phyloP scores from a whole-genome alignment of 2,888 invertebrate species.

The Mimumesa dahlbomi region DNA sequence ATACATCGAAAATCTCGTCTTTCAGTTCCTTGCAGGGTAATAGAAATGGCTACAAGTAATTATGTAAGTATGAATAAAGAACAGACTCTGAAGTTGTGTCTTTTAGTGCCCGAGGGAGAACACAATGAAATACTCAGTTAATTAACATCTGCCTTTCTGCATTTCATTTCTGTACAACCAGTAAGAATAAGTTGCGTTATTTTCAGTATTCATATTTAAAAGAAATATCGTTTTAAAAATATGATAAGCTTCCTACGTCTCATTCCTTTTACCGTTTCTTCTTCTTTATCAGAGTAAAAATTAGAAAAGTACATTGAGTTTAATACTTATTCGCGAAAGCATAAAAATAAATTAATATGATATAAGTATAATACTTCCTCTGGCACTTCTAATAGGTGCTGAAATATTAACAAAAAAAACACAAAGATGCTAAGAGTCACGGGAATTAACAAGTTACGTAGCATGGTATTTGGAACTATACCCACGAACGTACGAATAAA shows the following conservation, averaged over 20 bases:
- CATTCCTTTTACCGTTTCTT: no score
- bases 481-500: conserved; percentile 15
- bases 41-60: conserved; percentile 26
- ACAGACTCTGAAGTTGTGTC: background rate
- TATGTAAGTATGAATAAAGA: conserved; percentile 18
- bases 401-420: conserved; percentile 12
- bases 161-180: background rate
- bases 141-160: background rate
- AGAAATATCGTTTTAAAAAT: no score
- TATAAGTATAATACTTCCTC: conserved; percentile 1
- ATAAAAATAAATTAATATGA: no score
- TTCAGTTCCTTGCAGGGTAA: conserved; percentile 57
- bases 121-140: background rate
- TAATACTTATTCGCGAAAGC: no score
- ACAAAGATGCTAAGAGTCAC: background rate
- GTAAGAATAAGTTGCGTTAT: no score
- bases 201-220: no score
- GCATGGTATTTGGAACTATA: conserved; percentile 12
- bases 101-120: background rate
- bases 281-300: no score
- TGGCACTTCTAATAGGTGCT: background rate
- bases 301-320: no score
- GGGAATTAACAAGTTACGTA: background rate
- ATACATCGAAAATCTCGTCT: conserved; percentile 39
- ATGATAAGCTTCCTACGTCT: no score